Base-by-base conservation (phyloP, 1,140 invertebrate genomes). In the Oryzaephilus surinamensis region DNA sequence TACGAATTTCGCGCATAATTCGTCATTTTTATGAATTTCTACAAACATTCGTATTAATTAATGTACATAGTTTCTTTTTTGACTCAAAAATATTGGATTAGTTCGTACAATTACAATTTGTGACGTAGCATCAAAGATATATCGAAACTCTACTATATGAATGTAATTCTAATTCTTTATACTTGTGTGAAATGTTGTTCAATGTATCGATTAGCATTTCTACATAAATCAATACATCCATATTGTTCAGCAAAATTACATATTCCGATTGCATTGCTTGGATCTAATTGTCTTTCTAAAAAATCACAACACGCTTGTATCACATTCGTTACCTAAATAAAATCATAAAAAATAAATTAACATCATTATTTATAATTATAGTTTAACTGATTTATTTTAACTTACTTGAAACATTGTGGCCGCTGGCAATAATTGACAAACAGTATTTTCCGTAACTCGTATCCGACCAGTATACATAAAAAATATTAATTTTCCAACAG, bases 401-500 rank as follows among this genome's bases (percentile, higher is more conserved):
- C 52, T 38, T 65, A 87, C 84, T 72, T 93, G 89, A 60, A 93
- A 86, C 89, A 94, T 94, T 11, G 86, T 91, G 15, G 90, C 89
- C 17, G 89, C 89, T 3, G 89, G 84, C 46, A 95, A 67, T 15
- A 94, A 65, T 45, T 86, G 83, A 61, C 89, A 94, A 4, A 94
- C 88, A 13, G 86, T 91, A 40, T 82, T 75, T 67, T 93, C 87
- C n/a, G 84, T 90, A 12, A 93, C 81, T 35, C 79, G 70, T 41
- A 93, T 84, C 60, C 84, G 79, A 27, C 87, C 86, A 6, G 87
- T 90, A 60, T 94, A 94, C 74, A 92, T 90, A 58, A 93, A 94
- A 60, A 81, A 79, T 27, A 93, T 77, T 15, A 94, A 70, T 50
- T 77, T 74, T 33, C 76, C 76, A 76, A 94, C 84, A 4, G 85